Conservation (phyloP, 1,140 invertebrate species). For the Doryteuthis pealeii region DNA sequence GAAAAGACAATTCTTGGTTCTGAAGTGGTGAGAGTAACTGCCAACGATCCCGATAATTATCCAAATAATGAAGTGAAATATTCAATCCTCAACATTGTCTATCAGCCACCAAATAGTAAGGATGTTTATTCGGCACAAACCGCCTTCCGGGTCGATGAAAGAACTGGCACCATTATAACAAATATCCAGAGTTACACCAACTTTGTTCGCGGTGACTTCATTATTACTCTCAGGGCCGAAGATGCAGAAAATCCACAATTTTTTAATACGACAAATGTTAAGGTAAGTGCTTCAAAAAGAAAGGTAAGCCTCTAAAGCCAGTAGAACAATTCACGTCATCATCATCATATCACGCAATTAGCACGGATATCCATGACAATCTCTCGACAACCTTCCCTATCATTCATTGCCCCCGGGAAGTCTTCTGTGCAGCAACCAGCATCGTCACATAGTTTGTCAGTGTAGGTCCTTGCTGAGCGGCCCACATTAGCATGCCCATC, state of each 20-base stretch:
- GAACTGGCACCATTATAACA: neutral
- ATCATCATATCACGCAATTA: too few relatives aligned
- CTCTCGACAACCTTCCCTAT: too few relatives aligned
- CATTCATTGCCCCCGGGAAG: too few relatives aligned
- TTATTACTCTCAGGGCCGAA: slow-evolving; percentile 25
- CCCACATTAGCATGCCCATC: too few relatives aligned
- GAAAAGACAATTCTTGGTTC: neutral
- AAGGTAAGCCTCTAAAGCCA: too few relatives aligned
- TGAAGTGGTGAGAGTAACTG: neutral
- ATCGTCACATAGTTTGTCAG: too few relatives aligned
- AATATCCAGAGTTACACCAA: slow-evolving; percentile 21
- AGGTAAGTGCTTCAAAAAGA: slow-evolving; percentile 25
- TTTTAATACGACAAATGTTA: slow-evolving; percentile 19
- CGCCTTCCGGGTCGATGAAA: slow-evolving; percentile 23
- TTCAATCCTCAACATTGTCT: slow-evolving; percentile 1
- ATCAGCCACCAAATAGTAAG: neutral
- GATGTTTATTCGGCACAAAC: neutral
- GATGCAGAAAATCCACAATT: slow-evolving; percentile 22
- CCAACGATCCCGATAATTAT: slow-evolving; percentile 11
- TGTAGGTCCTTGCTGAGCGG: too few relatives aligned
- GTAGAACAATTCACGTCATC: too few relatives aligned
- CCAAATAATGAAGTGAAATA: slow-evolving; percentile 18
- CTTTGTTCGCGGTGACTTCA: slow-evolving; percentile 32
- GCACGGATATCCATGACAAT: too few relatives aligned
- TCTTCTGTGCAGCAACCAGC: too few relatives aligned